Evolutionary conservation across 1,140 invertebrate species (phyloP).

Genomic region (Penaeus indicus): DNA sequence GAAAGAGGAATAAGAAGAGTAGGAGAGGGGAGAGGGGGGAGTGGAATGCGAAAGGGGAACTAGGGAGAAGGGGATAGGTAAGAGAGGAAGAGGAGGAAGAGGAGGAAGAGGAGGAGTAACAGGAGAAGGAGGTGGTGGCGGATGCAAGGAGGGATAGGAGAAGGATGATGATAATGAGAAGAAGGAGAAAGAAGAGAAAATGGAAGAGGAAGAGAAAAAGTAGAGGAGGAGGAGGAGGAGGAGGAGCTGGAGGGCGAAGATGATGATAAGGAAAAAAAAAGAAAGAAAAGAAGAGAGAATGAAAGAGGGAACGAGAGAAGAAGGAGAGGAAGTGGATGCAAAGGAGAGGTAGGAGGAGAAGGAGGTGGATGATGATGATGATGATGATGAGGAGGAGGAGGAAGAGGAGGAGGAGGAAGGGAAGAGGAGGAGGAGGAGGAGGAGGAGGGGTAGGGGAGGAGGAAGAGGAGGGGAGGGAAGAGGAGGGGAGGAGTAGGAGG

Average conservation of each 20-base stretch:
- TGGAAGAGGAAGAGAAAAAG: too few species aligned
- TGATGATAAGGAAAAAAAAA: neutral
- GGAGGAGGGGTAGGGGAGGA: too few species aligned
- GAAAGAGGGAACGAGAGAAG: too few species aligned
- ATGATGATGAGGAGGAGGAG: too few species aligned
- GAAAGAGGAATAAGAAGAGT: neutral
- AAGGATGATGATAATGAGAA: too few species aligned
- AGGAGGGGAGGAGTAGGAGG: neutral
- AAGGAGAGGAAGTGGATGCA: neutral
- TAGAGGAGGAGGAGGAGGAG: too few species aligned
- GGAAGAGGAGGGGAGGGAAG: too few species aligned
- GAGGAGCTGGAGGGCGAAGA: neutral
- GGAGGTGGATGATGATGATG: too few species aligned
- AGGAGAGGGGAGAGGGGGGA: conserved; percentile 9
- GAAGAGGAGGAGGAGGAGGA: neutral
- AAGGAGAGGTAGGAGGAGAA: too few species aligned
- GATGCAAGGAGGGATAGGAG: neutral
- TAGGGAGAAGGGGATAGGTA: neutral
- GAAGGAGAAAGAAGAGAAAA: too few species aligned
- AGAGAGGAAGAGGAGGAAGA: conserved; percentile 3
- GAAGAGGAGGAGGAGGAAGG: neutral
- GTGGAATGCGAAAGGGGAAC: neutral
- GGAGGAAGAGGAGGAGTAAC: neutral
- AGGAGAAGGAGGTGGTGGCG: neutral
- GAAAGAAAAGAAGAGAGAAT: conserved; percentile 11